Percentiles rank a stretch among this genome's conserved stretches.
phyloP scores from a whole-genome alignment of 2,888 invertebrate species.

The Xylota sylvarum region DNA sequence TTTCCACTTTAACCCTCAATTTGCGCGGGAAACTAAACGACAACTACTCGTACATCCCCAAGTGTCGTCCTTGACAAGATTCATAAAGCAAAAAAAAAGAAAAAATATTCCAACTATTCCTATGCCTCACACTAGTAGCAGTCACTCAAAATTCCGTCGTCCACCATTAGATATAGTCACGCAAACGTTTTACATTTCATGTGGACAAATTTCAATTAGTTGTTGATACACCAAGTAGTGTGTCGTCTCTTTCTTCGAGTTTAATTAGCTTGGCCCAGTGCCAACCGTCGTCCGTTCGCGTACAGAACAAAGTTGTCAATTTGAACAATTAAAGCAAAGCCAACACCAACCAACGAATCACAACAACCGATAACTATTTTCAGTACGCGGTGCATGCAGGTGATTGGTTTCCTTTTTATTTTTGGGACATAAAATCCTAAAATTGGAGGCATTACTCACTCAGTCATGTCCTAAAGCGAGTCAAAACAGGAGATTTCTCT shows the following conservation, averaged over 20 bases:
- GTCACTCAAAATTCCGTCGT: slow-evolving; percentile 65
- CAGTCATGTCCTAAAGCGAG: slow-evolving; percentile 20
- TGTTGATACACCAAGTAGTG: slow-evolving; percentile 44
- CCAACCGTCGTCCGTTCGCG: slow-evolving; percentile 60
- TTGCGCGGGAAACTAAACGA: background rate
- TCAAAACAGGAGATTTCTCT: slow-evolving; percentile 46
- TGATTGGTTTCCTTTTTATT: slow-evolving; percentile 43
- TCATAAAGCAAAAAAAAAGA: slow-evolving; percentile 27
- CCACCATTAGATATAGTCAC: slow-evolving; percentile 31
- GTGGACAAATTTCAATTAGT: slow-evolving; percentile 76
- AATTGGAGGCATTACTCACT: slow-evolving; percentile 57
- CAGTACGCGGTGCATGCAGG: slow-evolving; percentile 54
- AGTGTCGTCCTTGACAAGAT: slow-evolving; percentile 48
- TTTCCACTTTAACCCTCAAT: slow-evolving; percentile 19
- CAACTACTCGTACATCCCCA: background rate
- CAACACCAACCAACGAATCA: slow-evolving; percentile 67
- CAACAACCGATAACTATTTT: slow-evolving; percentile 53
- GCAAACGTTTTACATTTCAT: slow-evolving; percentile 71
- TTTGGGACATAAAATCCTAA: slow-evolving; percentile 45
- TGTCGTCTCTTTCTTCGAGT: slow-evolving; percentile 32
- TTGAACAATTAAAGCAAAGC: slow-evolving; percentile 71
- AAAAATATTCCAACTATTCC: slow-evolving; percentile 35
- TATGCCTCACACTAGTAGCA: slow-evolving; percentile 37
- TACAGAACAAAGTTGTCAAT: slow-evolving; percentile 74
- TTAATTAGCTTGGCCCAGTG: slow-evolving; percentile 75